Percentiles rank a stretch among this genome's conserved stretches.
Evolutionary conservation across 2,888 invertebrate species (phyloP).

Genomic region (Netelia fuscicornis): DNA sequence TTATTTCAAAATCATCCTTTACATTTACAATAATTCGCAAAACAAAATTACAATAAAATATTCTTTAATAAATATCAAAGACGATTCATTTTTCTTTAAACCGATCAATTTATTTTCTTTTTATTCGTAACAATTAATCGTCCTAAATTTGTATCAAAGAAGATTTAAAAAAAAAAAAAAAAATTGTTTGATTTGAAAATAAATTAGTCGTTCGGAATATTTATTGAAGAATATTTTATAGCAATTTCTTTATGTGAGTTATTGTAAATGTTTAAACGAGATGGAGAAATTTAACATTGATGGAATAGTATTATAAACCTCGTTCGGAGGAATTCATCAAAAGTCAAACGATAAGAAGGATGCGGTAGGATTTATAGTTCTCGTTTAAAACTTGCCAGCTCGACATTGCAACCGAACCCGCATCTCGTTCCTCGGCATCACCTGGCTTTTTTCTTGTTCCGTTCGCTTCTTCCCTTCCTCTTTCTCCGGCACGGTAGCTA

Average conservation of each 20-base stretch:
- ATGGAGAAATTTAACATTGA: too few relatives aligned
- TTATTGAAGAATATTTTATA: too few relatives aligned
- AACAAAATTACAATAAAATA: too few relatives aligned
- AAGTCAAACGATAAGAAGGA: constrained; percentile 67
- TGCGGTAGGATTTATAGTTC: constrained; percentile 65
- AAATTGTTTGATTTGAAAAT: too few relatives aligned
- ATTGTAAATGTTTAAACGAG: too few relatives aligned
- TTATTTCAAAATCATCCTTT: too few relatives aligned
- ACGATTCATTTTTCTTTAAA: not conserved
- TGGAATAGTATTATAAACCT: not conserved
- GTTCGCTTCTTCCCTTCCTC: constrained; percentile 26
- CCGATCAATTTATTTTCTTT: not conserved
- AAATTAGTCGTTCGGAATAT: too few relatives aligned
- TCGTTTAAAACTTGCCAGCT: constrained; percentile 66
- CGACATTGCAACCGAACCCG: constrained; percentile 49
- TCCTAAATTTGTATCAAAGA: too few relatives aligned
- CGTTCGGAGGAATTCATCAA: constrained; percentile 59
- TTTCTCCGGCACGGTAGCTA: constrained; percentile 20
- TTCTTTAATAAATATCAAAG: not conserved
- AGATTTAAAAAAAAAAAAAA: too few relatives aligned
- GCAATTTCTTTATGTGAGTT: too few relatives aligned
- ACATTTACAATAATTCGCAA: too few relatives aligned
- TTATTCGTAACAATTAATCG: too few relatives aligned
- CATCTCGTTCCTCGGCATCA: constrained; percentile 55
- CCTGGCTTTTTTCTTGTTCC: constrained; percentile 61